Base-by-base conservation (phyloP, 2,113 vertebrate species). In the Varanus komodoensis region DNA sequence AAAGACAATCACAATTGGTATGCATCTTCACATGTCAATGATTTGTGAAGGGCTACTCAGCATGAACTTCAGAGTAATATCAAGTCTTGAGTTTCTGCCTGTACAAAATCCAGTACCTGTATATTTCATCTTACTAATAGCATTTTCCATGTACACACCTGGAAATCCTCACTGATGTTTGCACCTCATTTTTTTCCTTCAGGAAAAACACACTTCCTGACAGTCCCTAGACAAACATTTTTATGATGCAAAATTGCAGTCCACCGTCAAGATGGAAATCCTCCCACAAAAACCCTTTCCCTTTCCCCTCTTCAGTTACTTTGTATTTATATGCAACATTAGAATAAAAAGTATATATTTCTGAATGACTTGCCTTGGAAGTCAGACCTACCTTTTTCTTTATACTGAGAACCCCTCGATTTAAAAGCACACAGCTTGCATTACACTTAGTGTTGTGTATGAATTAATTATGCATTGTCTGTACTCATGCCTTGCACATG, bases 281-380 rank as follows among this genome's bases (percentile, higher is more conserved):
- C 27, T 12, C 34, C 17, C 21, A 11, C 25, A 34, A n/a, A 38
- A 85, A 68, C 3, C 73, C n/a, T 52, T 71, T n/a, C 1, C 8
- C 44, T 48, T 17, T 14, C 21, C 32, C 8, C 32, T 69, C 50
- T 19, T n/a, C 21, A 21, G 27, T 79, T 78, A 32, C 86, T 78
- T 79, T 21, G 6, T 67, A 21, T 67, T 87, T n/a, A 69, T 14
- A 71, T 88, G n/a, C 32, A 25, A 34, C 19, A 88, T 21, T 67
- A 52, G 34, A 80, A 64, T 23, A 80, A 29, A 88, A 86, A 86
- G 23, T 17, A 69, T 32, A 69, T 84, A 87, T 87, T 75, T 32
- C 48, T 34, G 8, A 87, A 61, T 48, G 4, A 6, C 78, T 87
- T 79, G 8, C 27, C 6, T 79, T 80, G 61, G 50, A 32, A 54